Conservation (phyloP, 2,797 vertebrate species). For the Natrix natrix region DNA sequence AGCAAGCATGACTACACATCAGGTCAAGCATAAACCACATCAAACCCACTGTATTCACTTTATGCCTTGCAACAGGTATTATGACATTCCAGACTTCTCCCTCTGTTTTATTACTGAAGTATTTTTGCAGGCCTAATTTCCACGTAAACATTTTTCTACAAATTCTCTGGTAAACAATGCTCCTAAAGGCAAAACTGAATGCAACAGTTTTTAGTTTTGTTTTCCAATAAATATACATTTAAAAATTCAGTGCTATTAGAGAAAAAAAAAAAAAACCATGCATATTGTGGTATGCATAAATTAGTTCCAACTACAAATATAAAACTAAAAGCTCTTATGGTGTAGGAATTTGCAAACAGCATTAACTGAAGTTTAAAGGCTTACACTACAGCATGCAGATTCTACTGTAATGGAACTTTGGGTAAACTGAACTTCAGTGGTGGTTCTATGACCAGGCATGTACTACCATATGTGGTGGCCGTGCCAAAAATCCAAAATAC, state of each 20-base stretch:
- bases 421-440: background rate
- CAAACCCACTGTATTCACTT: conserved; percentile 26
- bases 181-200: conserved; percentile 61
- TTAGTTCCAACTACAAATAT: background rate
- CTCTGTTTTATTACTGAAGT: background rate
- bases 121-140: conserved; percentile 5
- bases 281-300: background rate
- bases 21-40: conserved; percentile 31
- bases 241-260: conserved; percentile 13
- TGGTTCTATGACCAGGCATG: too few relatives aligned
- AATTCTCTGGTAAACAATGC: conserved; percentile 58
- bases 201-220: conserved; percentile 34
- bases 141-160: conserved; percentile 20
- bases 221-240: conserved; percentile 44
- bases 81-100: background rate
- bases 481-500: too few relatives aligned
- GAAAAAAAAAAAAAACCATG: conserved; percentile 32
- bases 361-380: background rate
- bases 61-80: background rate
- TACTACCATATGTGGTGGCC: too few relatives aligned
- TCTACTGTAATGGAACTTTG: background rate
- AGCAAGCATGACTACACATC: background rate
- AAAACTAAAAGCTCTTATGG: background rate
- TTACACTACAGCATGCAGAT: background rate
- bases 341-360: background rate